Evolutionary conservation across 2,888 invertebrate species (phyloP).

Genomic region (Rhyacophila evoluta): DNA sequence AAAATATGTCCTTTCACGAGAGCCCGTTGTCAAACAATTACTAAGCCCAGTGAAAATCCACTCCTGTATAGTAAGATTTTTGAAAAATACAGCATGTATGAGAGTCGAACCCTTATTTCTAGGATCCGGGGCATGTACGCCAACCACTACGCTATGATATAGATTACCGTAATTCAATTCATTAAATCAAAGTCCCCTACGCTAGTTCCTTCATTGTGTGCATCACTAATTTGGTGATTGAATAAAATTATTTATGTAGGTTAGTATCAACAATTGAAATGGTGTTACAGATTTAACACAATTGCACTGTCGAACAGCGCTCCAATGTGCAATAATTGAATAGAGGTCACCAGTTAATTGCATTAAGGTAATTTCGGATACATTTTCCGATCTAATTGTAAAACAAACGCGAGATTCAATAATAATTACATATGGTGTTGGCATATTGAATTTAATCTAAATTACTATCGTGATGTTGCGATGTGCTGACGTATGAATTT

Average conservation of each 20-base stretch:
- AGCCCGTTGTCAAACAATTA: too few relatives aligned
- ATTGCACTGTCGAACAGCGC: constrained; percentile 32
- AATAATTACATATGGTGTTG: background rate
- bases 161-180: too few relatives aligned
- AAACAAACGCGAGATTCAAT: constrained; percentile 35
- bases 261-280: background rate
- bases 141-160: too few relatives aligned
- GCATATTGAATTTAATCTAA: background rate
- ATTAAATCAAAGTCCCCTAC: background rate
- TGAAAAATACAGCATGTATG: too few relatives aligned
- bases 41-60: too few relatives aligned
- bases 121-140: too few relatives aligned
- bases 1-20: too few relatives aligned
- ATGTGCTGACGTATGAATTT: background rate
- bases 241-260: background rate
- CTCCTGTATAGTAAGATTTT: too few relatives aligned
- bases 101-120: too few relatives aligned
- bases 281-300: background rate
- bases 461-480: background rate
- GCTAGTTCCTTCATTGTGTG: background rate
- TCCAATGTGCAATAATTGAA: constrained; percentile 30
- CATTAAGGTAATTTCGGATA: constrained; percentile 32
- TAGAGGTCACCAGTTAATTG: constrained; percentile 40
- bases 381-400: constrained; percentile 36
- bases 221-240: too few relatives aligned